Conservation (phyloP, 37 sponge, comb jelly and placozoan species). For the Eunapius fragilis region DNA sequence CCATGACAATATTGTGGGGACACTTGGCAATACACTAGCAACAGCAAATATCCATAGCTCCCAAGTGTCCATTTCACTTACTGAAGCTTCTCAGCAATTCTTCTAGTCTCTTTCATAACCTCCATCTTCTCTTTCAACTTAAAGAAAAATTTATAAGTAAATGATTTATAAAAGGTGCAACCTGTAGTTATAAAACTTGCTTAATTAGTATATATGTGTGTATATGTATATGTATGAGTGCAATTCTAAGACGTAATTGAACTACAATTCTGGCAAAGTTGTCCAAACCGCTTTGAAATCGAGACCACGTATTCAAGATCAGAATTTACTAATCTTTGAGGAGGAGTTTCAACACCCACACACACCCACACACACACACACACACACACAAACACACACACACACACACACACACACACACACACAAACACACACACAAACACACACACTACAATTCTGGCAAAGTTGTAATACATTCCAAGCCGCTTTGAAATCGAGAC, state of each 20-base stretch:
- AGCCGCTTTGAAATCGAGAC: neutral
- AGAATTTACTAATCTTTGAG: neutral
- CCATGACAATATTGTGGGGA: constrained; percentile 10
- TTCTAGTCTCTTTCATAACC: constrained; percentile 54
- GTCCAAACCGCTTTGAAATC: neutral
- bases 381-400: neutral
- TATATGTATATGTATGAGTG: too few relatives aligned
- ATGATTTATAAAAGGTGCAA: too few relatives aligned
- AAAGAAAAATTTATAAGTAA: neutral
- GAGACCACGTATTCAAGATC: neutral
- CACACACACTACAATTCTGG: neutral
- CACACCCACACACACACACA: neutral
- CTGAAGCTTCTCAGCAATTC: constrained; percentile 42
- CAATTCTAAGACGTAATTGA: too few relatives aligned
- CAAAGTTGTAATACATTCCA: neutral
- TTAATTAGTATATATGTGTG: too few relatives aligned
- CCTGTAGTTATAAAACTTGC: too few relatives aligned
- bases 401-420: neutral
- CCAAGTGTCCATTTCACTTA: neutral
- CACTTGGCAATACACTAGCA: neutral
- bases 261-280: too few relatives aligned
- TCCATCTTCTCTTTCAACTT: constrained; percentile 69
- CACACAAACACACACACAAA: neutral
- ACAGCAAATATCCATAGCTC: neutral
- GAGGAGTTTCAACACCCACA: too few relatives aligned